phyloP scores from a whole-genome alignment of 2,113 vertebrate species.

The Ceratotherium simum region DNA sequence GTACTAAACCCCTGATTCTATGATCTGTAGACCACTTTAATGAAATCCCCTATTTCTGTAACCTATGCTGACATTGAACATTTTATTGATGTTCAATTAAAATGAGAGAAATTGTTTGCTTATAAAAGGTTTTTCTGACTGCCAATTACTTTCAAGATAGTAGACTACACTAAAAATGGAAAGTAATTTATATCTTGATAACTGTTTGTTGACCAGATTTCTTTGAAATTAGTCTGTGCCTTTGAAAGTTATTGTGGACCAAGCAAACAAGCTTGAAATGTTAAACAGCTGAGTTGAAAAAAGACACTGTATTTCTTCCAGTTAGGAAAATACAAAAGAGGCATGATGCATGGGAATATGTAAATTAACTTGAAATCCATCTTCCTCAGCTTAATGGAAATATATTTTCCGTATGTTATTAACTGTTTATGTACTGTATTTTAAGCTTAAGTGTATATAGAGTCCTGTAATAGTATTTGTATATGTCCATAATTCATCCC shows the following conservation, averaged over 20 bases:
- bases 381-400: neutral
- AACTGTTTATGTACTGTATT: conserved; percentile 40
- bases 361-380: conserved; percentile 35
- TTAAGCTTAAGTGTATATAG: neutral
- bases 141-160: conserved; percentile 54
- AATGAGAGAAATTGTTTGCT: conserved; percentile 57
- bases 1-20: neutral
- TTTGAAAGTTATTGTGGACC: conserved; percentile 52
- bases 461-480: neutral
- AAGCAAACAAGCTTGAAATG: conserved; percentile 39
- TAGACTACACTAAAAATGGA: neutral
- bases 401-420: conserved; percentile 14
- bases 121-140: conserved; percentile 45
- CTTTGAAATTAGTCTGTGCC: conserved; percentile 1
- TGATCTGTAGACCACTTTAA: neutral
- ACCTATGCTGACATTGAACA: conserved; percentile 32
- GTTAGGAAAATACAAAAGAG: conserved; percentile 31
- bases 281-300: conserved; percentile 40
- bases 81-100: conserved; percentile 68
- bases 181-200: conserved; percentile 65
- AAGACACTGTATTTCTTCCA: neutral
- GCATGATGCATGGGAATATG: neutral
- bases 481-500: neutral
- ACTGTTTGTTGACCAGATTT: conserved; percentile 35
- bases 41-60: conserved; percentile 58